Evolutionary conservation across 2,797 vertebrate genomes (phyloP).

Genomic region (Picus viridis): DNA sequence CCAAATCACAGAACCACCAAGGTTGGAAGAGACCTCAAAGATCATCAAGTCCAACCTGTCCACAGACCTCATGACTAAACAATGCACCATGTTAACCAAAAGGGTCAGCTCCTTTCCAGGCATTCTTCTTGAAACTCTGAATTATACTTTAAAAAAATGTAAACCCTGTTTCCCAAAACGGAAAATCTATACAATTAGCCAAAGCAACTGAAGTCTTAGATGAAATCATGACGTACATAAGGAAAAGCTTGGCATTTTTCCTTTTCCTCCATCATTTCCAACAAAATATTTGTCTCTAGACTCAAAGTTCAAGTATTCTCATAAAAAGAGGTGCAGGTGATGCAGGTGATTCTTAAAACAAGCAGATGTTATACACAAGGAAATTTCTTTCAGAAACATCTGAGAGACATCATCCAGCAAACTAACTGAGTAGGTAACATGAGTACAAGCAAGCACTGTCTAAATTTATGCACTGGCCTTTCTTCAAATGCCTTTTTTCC

Average conservation of each 20-base stretch:
- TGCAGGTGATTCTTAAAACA: background rate
- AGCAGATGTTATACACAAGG: background rate
- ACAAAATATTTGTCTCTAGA: background rate
- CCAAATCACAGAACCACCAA: background rate
- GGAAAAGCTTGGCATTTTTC: background rate
- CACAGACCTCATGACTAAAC: no score
- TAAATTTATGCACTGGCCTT: conserved; percentile 28
- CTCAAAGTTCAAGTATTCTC: background rate
- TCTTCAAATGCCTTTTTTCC: background rate
- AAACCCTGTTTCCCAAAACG: background rate
- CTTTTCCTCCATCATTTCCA: background rate
- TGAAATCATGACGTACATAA: background rate
- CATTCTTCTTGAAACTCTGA: background rate
- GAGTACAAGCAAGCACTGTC: background rate
- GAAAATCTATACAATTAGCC: background rate
- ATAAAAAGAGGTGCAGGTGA: background rate
- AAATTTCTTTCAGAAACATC: background rate
- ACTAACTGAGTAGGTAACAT: background rate
- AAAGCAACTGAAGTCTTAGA: background rate
- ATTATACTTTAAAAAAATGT: background rate
- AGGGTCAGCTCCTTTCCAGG: background rate
- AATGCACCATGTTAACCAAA: background rate
- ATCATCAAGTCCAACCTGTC: no score
- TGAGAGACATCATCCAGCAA: background rate
- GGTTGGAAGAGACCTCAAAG: no score